A percentile compares a stretch with the other conserved stretches of the same genome.
Conservation (phyloP, 1,140 invertebrate genomes). For the Drosophila aff. region DNA sequence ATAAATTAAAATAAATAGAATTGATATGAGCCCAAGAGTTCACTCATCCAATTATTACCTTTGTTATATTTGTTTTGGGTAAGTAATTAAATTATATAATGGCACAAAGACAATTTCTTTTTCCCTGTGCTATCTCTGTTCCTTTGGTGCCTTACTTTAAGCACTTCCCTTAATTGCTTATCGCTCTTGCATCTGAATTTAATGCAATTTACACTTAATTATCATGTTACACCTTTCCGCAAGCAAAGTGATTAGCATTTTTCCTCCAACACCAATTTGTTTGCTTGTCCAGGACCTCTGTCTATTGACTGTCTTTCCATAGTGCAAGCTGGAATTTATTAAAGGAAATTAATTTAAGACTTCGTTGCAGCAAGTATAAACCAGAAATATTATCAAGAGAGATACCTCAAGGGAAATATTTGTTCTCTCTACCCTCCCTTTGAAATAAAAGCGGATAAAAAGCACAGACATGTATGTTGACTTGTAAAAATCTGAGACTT, state of each 20-base stretch:
- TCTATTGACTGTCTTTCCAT: not conserved
- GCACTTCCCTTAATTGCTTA: slow-evolving; percentile 8
- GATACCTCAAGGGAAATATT: not conserved
- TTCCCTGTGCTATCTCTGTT: not conserved
- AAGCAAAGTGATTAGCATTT: slow-evolving; percentile 12
- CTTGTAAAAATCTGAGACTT: slow-evolving; percentile 22
- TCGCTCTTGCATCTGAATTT: not conserved
- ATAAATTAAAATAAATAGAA: slow-evolving; percentile 2
- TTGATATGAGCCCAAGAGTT: not conserved
- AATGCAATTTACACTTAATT: slow-evolving; percentile 19
- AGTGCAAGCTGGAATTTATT: not conserved
- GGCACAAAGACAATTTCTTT: not conserved
- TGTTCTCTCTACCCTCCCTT: not conserved
- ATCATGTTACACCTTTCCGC: slow-evolving; percentile 8
- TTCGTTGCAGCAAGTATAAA: not conserved
- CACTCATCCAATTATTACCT: not conserved
- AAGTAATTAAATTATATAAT: slow-evolving; percentile 6
- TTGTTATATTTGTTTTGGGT: slow-evolving; percentile 1
- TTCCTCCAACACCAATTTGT: slow-evolving; percentile 1
- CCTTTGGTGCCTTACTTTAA: not conserved
- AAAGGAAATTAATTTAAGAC: not conserved
- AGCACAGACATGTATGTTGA: slow-evolving; percentile 11
- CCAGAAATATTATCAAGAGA: not conserved
- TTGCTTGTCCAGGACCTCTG: not conserved
- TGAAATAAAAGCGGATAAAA: slow-evolving; percentile 22